These are phyloP conservation scores for Fratercula arctica DNA, from an alignment of 2,797 vertebrate genomes.

Conservation along the genomic window DNA sequence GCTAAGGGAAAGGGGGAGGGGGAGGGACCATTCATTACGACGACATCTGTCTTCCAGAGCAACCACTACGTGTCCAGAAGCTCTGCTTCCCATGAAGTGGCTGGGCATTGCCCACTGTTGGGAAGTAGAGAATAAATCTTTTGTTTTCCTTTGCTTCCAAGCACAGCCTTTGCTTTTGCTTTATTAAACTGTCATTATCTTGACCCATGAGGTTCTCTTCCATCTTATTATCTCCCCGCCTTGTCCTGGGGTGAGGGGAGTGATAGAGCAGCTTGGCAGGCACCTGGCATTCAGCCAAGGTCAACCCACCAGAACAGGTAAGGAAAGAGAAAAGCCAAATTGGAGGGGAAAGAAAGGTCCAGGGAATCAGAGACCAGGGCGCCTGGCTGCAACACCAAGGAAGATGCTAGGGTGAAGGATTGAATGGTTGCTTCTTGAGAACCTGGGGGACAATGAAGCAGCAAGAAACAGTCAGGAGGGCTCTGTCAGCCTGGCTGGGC, in stretches of 20 bases:
- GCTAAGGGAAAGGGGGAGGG: not conserved
- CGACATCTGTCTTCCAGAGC: not conserved
- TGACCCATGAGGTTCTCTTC: not conserved
- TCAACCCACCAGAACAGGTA: not conserved
- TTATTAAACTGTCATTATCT: not conserved
- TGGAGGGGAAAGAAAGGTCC: not conserved
- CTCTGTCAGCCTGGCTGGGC: not conserved
- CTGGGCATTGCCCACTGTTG: not conserved
- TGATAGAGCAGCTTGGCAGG: not conserved
- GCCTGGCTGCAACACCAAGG: not conserved
- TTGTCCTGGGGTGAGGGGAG: not conserved
- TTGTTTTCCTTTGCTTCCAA: not conserved
- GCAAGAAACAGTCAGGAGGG: not conserved
- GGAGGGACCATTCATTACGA: not conserved
- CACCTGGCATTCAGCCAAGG: not conserved
- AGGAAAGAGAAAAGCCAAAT: not conserved
- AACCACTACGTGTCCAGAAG: not conserved
- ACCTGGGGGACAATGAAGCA: not conserved
- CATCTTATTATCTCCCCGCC: not conserved
- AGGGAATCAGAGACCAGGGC: not conserved
- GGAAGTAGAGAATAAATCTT: not conserved
- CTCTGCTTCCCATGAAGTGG: not conserved
- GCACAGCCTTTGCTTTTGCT: not conserved
- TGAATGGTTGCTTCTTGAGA: not conserved
- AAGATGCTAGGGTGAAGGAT: not conserved